phyloP scores from a whole-genome alignment of 2,797 vertebrate genomes.

The Dryobates pubescens region DNA sequence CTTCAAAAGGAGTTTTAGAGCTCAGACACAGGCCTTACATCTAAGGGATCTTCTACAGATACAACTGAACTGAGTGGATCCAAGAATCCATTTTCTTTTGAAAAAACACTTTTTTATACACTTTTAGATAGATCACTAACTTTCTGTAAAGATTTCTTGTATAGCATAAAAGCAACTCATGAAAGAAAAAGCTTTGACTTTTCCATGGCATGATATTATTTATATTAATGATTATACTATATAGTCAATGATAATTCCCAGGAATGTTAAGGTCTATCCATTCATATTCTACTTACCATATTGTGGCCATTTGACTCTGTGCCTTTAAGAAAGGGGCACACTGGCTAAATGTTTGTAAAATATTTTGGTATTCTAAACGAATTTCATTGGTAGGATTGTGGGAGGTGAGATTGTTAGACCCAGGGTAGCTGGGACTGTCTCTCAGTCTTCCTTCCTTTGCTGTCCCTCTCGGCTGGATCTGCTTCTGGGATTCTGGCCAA shows the following conservation, averaged over 20 bases:
- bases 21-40: not conserved
- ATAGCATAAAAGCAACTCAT: not conserved
- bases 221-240: not conserved
- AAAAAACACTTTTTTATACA: not conserved
- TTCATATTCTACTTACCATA: not conserved
- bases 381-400: too few species aligned
- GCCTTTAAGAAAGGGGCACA: too few species aligned
- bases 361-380: too few species aligned
- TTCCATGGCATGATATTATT: not conserved
- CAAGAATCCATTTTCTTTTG: not conserved
- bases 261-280: not conserved
- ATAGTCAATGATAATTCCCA: not conserved
- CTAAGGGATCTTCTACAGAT: not conserved
- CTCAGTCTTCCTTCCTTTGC: too few species aligned
- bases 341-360: too few species aligned
- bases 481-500: too few species aligned
- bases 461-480: too few species aligned
- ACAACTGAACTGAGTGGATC: not conserved
- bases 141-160: not conserved
- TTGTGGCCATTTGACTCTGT: too few species aligned
- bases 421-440: too few species aligned
- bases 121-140: not conserved
- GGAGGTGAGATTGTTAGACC: too few species aligned
- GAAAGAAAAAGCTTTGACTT: not conserved
- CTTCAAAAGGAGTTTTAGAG: not conserved